These are phyloP conservation scores for Podarcis muralis DNA, from an alignment of 2,113 vertebrate species.

Conservation along the genomic window DNA sequence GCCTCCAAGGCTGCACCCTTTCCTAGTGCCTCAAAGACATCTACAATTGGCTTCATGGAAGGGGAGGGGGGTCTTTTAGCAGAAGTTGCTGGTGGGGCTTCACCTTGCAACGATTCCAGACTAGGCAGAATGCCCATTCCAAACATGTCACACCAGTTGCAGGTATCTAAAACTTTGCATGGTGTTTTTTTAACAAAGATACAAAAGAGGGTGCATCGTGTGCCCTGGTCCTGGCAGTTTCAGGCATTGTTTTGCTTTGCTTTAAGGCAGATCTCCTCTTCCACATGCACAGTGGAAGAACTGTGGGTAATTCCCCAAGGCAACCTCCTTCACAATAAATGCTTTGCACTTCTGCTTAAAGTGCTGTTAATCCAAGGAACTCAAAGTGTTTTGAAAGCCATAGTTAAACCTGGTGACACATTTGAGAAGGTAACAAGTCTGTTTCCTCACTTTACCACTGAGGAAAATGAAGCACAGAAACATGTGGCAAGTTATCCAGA, in stretches of 20 bases:
- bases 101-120: neutral
- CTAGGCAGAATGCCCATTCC: accelerated
- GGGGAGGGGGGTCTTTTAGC: neutral
- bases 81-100: neutral
- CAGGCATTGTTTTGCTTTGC: neutral
- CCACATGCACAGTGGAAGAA: neutral
- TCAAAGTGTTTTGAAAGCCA: slow-evolving; percentile 4
- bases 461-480: neutral
- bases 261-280: neutral
- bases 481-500: neutral
- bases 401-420: neutral
- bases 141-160: accelerated
- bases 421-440: accelerated
- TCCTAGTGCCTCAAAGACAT: accelerated
- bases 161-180: accelerated
- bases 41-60: accelerated
- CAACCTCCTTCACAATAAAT: neutral
- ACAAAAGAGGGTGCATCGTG: neutral
- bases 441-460: neutral
- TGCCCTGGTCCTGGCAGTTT: accelerated
- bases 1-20: neutral
- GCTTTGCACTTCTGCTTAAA: neutral
- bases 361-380: neutral
- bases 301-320: neutral
- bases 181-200: neutral